phyloP scores from a whole-genome alignment of 2,797 vertebrate species.

The Vultur gryphus region DNA sequence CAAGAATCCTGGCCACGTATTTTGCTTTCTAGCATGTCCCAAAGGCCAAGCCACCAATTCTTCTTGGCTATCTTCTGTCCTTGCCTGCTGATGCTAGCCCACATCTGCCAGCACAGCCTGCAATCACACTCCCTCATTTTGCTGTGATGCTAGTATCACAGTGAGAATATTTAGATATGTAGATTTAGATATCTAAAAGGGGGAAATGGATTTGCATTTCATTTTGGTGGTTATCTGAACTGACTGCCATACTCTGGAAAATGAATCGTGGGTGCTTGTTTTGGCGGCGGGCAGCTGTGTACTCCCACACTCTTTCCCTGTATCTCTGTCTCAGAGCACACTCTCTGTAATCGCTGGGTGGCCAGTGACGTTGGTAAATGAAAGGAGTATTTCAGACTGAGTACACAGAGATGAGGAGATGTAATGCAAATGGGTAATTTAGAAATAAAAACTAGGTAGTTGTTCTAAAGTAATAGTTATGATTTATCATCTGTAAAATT shows the following conservation, averaged over 20 bases:
- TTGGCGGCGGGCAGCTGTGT: fast-evolving
- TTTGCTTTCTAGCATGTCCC: background rate
- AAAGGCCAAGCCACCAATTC: background rate
- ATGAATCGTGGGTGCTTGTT: fast-evolving
- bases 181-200: background rate
- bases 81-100: background rate
- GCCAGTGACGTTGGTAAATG: background rate
- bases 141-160: background rate
- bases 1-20: background rate
- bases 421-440: background rate
- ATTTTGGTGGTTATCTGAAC: background rate
- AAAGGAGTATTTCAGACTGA: background rate
- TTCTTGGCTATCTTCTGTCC: background rate
- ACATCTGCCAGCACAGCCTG: background rate
- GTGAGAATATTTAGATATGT: background rate
- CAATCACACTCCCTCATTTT: background rate
- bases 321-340: background rate
- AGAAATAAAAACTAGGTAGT: conserved; percentile 22
- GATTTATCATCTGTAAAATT: conserved; percentile 48
- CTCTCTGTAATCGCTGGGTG: background rate
- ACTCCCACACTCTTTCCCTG: background rate
- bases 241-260: background rate
- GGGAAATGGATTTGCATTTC: background rate
- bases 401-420: background rate
- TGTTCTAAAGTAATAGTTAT: conserved; percentile 7